phyloP scores from a whole-genome alignment of 1,140 invertebrate genomes.

The Drosophila sucinea region DNA sequence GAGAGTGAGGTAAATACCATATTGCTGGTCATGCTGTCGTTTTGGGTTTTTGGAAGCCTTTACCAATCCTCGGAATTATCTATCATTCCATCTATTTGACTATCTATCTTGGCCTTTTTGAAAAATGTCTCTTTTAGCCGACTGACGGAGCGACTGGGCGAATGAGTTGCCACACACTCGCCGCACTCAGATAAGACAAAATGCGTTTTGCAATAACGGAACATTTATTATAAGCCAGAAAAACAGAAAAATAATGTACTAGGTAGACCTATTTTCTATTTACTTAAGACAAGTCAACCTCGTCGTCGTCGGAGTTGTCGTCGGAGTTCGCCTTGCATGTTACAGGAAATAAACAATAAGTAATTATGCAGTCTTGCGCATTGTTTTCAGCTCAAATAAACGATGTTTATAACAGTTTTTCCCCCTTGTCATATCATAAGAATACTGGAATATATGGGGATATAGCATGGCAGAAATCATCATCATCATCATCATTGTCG shows the following conservation, averaged over 20 bases:
- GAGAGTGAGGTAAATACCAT: conserved; percentile 20
- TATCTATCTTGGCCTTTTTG: conserved; percentile 27
- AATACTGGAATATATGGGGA: conserved; percentile 27
- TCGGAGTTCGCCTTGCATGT: conserved; percentile 60
- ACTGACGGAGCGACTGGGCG: background rate
- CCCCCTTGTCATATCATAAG: conserved; percentile 22
- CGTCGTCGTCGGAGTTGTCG: conserved; percentile 4
- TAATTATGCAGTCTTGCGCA: conserved; percentile 55
- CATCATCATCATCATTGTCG: conserved; percentile 64
- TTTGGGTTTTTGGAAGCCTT: conserved; percentile 10
- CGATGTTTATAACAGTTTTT: conserved; percentile 47
- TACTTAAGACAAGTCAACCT: conserved; percentile 42
- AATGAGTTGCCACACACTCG: conserved; percentile 13
- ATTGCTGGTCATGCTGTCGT: conserved; percentile 26
- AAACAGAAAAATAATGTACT: conserved; percentile 20
- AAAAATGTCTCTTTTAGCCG: conserved; percentile 31
- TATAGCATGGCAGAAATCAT: conserved; percentile 62
- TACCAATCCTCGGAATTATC: background rate
- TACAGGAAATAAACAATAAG: conserved; percentile 76
- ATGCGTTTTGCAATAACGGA: conserved; percentile 73
- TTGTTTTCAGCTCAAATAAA: conserved; percentile 27
- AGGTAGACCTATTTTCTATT: conserved; percentile 57
- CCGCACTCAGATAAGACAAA: conserved; percentile 55
- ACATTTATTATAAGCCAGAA: conserved; percentile 42
- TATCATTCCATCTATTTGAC: conserved; percentile 6